Conservation (phyloP, 2,888 invertebrate species). For the Chesias legatella region DNA sequence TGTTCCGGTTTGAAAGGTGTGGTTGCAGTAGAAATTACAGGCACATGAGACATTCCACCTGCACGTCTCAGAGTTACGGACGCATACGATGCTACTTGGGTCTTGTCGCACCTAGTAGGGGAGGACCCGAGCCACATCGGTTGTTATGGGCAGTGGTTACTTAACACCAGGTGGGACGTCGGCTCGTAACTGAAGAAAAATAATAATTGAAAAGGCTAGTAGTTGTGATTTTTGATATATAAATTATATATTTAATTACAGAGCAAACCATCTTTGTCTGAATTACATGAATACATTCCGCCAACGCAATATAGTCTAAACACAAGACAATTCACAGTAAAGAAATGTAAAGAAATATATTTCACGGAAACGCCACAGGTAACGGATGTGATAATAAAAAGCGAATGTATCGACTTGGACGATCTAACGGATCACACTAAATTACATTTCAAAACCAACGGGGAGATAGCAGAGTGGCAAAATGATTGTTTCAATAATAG, state of each 20-base stretch:
- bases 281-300: slow-evolving; percentile 11
- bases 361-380: background rate
- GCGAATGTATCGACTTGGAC: slow-evolving; percentile 5
- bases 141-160: too few relatives aligned
- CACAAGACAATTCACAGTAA: background rate
- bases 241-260: slow-evolving; percentile 1
- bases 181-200: too few relatives aligned
- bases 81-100: too few relatives aligned
- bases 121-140: too few relatives aligned
- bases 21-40: too few relatives aligned
- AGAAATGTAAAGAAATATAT: background rate
- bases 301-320: background rate
- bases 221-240: background rate
- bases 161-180: too few relatives aligned
- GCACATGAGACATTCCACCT: too few relatives aligned
- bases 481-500: background rate
- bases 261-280: slow-evolving; percentile 9
- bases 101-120: too few relatives aligned
- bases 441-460: background rate
- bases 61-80: too few relatives aligned
- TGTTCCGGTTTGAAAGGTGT: too few relatives aligned
- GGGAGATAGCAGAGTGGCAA: background rate
- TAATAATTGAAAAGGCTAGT: too few relatives aligned
- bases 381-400: slow-evolving; percentile 4
- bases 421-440: background rate